phyloP scores from a whole-genome alignment of 2,797 vertebrate genomes.

The Sparus aurata region DNA sequence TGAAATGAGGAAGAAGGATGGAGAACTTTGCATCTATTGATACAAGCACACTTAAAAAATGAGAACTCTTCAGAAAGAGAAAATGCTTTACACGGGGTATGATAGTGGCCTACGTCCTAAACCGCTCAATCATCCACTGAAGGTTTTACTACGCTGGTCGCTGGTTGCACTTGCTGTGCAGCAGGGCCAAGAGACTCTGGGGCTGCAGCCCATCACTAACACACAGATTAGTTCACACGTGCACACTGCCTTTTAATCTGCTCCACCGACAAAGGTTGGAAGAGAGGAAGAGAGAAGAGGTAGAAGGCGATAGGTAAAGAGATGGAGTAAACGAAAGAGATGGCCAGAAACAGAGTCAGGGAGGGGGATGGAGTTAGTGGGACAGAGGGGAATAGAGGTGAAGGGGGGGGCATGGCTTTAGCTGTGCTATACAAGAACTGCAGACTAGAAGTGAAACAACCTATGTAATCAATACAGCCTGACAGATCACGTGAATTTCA shows the following conservation, averaged over 20 bases:
- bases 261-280: conserved; percentile 71
- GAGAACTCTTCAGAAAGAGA: conserved; percentile 3
- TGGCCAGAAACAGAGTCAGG: conserved; percentile 14
- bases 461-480: conserved; percentile 2
- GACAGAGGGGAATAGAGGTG: not conserved
- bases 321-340: conserved; percentile 26
- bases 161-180: conserved; percentile 50
- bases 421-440: not conserved
- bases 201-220: conserved; percentile 79
- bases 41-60: not conserved
- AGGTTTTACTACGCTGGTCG: conserved; percentile 19
- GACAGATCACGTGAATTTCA: conserved; percentile 10
- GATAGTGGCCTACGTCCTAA: not conserved
- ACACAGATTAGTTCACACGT: conserved; percentile 86
- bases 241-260: conserved; percentile 84
- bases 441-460: conserved; percentile 3
- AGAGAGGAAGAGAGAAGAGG: conserved; percentile 35
- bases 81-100: not conserved
- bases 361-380: not conserved
- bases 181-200: conserved; percentile 66
- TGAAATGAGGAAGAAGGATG: conserved; percentile 9
- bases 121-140: conserved; percentile 12
- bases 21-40: not conserved
- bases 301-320: conserved; percentile 43
- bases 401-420: conserved; percentile 10